Percentiles rank a stretch among this genome's conserved stretches.
These are phyloP conservation scores for Pseudomugil gertrudae DNA, from an alignment of 2,797 vertebrate genomes.

Conservation along the genomic window DNA sequence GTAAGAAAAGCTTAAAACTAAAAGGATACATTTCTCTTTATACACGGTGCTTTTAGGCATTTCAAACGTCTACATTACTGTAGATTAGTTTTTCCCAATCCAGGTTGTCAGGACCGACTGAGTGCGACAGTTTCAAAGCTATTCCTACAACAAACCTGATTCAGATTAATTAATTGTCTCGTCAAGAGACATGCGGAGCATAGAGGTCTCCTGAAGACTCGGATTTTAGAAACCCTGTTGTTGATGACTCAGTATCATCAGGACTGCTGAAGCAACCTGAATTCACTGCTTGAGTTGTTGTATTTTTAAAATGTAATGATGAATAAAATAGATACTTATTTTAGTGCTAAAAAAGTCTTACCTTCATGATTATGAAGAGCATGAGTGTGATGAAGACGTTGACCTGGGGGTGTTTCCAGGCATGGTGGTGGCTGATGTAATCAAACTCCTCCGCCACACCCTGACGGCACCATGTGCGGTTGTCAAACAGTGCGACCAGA, in stretches of 20 bases:
- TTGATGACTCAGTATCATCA: not conserved
- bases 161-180: too few relatives aligned
- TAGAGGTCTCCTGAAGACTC: too few relatives aligned
- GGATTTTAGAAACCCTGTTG: too few relatives aligned
- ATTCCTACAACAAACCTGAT: too few relatives aligned
- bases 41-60: not conserved
- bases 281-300: too few relatives aligned
- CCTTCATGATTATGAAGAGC: conserved; percentile 98
- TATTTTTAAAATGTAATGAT: too few relatives aligned
- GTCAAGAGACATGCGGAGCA: too few relatives aligned
- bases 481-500: conserved; percentile 94
- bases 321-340: not conserved
- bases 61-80: not conserved
- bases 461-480: conserved; percentile 94
- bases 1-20: not conserved
- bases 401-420: conserved; percentile 93
- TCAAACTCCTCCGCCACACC: conserved; percentile 90
- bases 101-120: too few relatives aligned
- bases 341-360: conserved; percentile 37
- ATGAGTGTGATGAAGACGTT: conserved; percentile 95
- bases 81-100: not conserved
- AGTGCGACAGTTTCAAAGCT: too few relatives aligned
- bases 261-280: not conserved
- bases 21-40: not conserved
- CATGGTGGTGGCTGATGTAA: conserved; percentile 88